These are phyloP conservation scores for Indri indri DNA, from an alignment of 2,113 vertebrate genomes.

Conservation along the genomic window DNA sequence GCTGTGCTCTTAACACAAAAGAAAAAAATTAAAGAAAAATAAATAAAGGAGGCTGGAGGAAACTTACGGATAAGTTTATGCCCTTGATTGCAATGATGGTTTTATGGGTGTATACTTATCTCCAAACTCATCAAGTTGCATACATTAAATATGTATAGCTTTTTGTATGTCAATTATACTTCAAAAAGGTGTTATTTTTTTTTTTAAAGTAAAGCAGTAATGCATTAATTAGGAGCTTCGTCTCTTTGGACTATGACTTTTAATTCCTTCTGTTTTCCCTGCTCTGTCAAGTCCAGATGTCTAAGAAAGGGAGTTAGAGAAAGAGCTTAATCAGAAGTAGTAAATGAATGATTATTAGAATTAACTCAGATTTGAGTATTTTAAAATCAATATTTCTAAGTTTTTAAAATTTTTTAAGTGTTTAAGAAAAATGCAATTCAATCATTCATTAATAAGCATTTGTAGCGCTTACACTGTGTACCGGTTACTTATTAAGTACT, in stretches of 20 bases:
- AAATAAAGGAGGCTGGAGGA: not conserved
- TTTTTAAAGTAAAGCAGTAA: not conserved
- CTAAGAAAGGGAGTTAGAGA: not conserved
- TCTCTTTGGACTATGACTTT: not conserved
- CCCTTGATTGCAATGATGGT: not conserved
- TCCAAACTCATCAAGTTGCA: not conserved
- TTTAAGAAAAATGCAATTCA: not conserved
- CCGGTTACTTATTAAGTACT: not conserved
- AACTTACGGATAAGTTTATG: not conserved
- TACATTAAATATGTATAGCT: not conserved
- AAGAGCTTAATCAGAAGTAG: not conserved
- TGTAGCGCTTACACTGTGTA: not conserved
- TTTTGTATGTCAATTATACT: not conserved
- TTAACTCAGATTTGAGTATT: not conserved
- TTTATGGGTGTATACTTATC: not conserved
- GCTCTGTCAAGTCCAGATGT: not conserved
- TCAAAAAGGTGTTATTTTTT: not conserved
- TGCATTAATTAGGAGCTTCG: not conserved
- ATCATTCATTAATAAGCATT: not conserved
- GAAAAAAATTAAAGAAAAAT: not conserved
- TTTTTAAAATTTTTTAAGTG: constrained; percentile 3
- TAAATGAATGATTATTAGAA: not conserved
- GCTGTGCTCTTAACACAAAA: not conserved
- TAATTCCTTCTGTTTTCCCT: not conserved
- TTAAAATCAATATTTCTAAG: not conserved